Evolutionary conservation across 2,797 vertebrate species (phyloP).

Genomic region (Coracias cyanogaster): DNA sequence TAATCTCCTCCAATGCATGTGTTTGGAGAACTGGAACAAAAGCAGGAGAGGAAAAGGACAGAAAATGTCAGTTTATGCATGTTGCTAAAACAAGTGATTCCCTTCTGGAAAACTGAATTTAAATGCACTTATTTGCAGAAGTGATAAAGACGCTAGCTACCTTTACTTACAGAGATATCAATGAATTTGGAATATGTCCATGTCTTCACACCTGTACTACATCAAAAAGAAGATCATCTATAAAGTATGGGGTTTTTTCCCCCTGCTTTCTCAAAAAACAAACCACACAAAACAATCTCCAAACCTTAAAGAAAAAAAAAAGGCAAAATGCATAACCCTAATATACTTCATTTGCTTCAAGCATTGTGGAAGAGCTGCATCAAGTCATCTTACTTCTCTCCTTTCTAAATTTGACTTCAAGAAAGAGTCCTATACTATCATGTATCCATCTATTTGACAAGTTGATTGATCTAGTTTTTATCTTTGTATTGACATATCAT

Average conservation of each 20-base stretch:
- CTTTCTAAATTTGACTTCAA: not conserved
- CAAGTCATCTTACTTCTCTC: not conserved
- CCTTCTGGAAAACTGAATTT: not conserved
- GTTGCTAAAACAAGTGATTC: not conserved
- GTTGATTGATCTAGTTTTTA: not conserved
- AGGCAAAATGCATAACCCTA: not conserved
- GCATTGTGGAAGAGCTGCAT: not conserved
- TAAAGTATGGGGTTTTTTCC: not conserved
- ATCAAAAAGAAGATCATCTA: not conserved
- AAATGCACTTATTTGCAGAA: not conserved
- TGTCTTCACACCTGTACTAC: not conserved
- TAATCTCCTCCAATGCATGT: not conserved
- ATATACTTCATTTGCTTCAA: not conserved
- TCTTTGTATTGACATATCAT: not conserved
- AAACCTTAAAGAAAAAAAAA: not conserved
- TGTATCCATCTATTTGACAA: not conserved
- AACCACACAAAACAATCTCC: not conserved
- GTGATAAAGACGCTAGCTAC: accelerated
- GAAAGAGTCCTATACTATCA: not conserved
- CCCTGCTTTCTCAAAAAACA: not conserved
- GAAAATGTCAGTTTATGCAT: not conserved
- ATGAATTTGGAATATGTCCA: not conserved
- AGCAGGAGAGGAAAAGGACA: not conserved
- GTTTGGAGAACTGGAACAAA: not conserved
- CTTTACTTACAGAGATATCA: not conserved